Evolutionary conservation across 2,113 vertebrate species (phyloP), one percentile per base, ranked within the genome.

Genomic region (Colaptes auratus): DNA sequence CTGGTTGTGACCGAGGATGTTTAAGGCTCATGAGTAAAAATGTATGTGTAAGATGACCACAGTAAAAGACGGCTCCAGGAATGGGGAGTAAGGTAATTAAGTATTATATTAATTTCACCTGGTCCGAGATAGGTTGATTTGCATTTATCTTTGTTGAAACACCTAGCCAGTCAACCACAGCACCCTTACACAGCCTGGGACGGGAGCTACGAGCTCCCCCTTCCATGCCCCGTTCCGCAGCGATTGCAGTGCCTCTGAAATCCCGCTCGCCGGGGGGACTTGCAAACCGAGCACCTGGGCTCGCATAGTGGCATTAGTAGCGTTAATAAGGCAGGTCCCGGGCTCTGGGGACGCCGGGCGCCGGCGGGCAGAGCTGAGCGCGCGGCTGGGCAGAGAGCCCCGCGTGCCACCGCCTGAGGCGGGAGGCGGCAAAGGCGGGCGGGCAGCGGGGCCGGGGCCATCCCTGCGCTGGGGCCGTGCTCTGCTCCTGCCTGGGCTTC

Each of bases 231-330:
- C 59, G 10, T 35, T 16, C 21, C 15, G 1, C 28, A 2, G 27
- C 1, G 9, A 10, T 48, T 21, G 48, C 31, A 3, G 42, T 33
- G 33, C 9, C 53, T 15, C 70, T 3, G 53, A 23, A 23, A 16
- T 4, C 27, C 70, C 6, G 20, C 53, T 27, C 2, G 3, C 7
- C 4, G 1, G 53, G 10, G 19, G 33, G 17, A 4, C 19, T 24
- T 7, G 20, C 31, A 5, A 24, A 33, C 21, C 4, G 11, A 27
- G 70, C 23, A 8, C 21, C 31, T 10, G 44, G 25, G 30, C 35
- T 16, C 19, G 36, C 24, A 3, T 9, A 8, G 7, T 0, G 20
- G 19, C 6, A 8, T 12, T 10, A 13, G 12, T 2, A 4, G 8
- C 48, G 48, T 10, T 9, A 42, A 3, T n/a, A 12, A 3, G 15